Conservation (phyloP, 2,113 vertebrate species). For the Paracanthobrama guichenoti region DNA sequence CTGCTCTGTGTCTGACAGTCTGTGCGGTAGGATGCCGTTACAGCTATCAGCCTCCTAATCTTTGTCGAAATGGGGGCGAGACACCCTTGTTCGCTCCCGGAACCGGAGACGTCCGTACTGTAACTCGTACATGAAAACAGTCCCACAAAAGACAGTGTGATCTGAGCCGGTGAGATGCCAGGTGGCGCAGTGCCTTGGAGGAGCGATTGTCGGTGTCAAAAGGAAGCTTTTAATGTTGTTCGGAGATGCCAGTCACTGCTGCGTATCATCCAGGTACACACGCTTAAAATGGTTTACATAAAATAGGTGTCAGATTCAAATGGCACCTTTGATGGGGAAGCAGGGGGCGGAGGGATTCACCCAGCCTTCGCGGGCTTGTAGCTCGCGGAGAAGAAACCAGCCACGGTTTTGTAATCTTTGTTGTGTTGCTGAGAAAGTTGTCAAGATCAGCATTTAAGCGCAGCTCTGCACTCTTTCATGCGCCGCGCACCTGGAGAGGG, state of each 20-base stretch:
- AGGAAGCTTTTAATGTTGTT: constrained; percentile 66
- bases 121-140: constrained; percentile 72
- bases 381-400: constrained; percentile 64
- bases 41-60: constrained; percentile 39
- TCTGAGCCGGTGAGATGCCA: constrained; percentile 55
- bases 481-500: constrained; percentile 67
- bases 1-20: constrained; percentile 18
- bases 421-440: constrained; percentile 76
- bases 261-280: constrained; percentile 56
- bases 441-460: constrained; percentile 79
- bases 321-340: constrained; percentile 71
- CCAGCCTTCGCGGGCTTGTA: constrained; percentile 58
- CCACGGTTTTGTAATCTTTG: constrained; percentile 73
- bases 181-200: constrained; percentile 73
- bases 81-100: constrained; percentile 61
- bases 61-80: constrained; percentile 20
- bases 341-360: constrained; percentile 24
- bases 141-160: constrained; percentile 53
- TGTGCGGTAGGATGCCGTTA: constrained; percentile 21
- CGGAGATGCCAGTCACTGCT: constrained; percentile 69
- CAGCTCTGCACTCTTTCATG: constrained; percentile 71
- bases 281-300: constrained; percentile 72
- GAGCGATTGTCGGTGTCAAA: constrained; percentile 74
- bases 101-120: constrained; percentile 75
- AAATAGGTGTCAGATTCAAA: constrained; percentile 75